Percentiles rank a stretch among this genome's conserved stretches.
Conservation (phyloP, 2,888 invertebrate species). For the Spisula solida region DNA sequence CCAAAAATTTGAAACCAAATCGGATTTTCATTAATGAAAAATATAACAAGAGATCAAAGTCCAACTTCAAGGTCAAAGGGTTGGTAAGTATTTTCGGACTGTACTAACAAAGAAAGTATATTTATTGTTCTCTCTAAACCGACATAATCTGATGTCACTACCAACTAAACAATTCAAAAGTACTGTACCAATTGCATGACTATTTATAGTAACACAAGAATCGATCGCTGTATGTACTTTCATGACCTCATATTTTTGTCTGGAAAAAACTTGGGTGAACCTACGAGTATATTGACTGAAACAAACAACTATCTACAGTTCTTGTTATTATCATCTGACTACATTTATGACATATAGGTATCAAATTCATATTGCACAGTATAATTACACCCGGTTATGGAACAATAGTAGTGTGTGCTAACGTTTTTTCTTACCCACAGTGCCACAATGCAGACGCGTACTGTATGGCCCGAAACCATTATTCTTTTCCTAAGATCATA, state of each 20-base stretch:
- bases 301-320: not conserved
- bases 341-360: constrained; percentile 24
- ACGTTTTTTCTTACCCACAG: not conserved
- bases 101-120: no score
- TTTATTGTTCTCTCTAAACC: no score
- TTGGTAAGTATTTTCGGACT: no score
- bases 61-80: no score
- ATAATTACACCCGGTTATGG: constrained; percentile 15
- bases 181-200: no score
- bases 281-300: not conserved
- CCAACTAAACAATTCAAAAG: no score
- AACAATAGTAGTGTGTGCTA: not conserved
- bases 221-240: no score
- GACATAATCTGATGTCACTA: no score
- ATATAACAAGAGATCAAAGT: no score
- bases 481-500: constrained; percentile 8
- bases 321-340: not conserved
- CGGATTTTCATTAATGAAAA: no score
- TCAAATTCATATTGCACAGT: constrained; percentile 19
- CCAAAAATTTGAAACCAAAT: no score
- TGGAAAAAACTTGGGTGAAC: not conserved
- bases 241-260: not conserved
- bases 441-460: constrained; percentile 1
- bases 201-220: no score
- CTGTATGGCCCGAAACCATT: not conserved